phyloP scores from a whole-genome alignment of 1,140 invertebrate species.

The Aphelinus certus region DNA sequence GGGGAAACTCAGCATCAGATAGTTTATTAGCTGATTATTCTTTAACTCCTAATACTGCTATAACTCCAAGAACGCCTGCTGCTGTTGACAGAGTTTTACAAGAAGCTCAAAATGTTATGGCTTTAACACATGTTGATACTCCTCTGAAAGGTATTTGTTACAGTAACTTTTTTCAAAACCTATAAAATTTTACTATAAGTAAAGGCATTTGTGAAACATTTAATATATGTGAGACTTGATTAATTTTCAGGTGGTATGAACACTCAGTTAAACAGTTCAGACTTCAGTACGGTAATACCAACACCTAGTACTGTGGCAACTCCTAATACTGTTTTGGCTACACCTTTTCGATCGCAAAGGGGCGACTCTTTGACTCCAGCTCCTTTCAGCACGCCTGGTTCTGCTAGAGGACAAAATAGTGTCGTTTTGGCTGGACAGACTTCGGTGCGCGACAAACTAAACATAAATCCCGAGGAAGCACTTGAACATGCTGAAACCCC shows the following conservation, averaged over 20 bases:
- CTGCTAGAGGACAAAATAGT: slow-evolving; percentile 53
- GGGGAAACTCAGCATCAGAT: slow-evolving; percentile 81
- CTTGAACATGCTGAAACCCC: slow-evolving; percentile 76
- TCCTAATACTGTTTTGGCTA: slow-evolving; percentile 93
- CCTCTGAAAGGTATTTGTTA: slow-evolving; percentile 80
- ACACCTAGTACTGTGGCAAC: slow-evolving; percentile 80
- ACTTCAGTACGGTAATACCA: slow-evolving; percentile 87
- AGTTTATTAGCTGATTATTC: slow-evolving; percentile 92
- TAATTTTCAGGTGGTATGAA: slow-evolving; percentile 80
- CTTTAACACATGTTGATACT: slow-evolving; percentile 95
- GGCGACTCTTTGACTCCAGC: slow-evolving; percentile 58
- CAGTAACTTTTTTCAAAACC: background rate
- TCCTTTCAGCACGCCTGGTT: slow-evolving; percentile 60
- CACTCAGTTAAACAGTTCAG: slow-evolving; percentile 88
- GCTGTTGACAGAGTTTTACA: slow-evolving; percentile 78
- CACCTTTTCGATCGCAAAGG: slow-evolving; percentile 82
- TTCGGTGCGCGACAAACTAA: slow-evolving; percentile 91
- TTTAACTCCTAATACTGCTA: slow-evolving; percentile 78
- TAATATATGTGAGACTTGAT: background rate
- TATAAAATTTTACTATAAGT: background rate
- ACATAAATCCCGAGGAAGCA: slow-evolving; percentile 91
- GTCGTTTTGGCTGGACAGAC: slow-evolving; percentile 67
- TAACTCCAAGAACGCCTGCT: slow-evolving; percentile 89
- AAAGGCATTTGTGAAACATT: background rate
- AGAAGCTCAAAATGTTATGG: slow-evolving; percentile 99